These are phyloP conservation scores for Symphodus melops DNA, from an alignment of 2,113 vertebrate species.

Conservation along the genomic window DNA sequence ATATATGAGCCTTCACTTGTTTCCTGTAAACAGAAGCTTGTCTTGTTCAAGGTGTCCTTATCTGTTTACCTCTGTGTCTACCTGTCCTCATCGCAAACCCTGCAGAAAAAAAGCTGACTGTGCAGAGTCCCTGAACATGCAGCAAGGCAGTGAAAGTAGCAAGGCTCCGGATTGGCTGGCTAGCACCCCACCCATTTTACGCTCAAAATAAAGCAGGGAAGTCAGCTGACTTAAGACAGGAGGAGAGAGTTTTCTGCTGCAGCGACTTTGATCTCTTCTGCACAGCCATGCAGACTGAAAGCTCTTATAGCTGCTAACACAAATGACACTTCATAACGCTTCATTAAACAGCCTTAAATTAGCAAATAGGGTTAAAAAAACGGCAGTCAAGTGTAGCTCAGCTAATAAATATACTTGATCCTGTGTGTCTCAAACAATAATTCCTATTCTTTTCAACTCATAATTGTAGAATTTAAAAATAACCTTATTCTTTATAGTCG, in stretches of 20 bases:
- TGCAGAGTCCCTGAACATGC: slow-evolving; percentile 30
- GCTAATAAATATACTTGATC: not conserved
- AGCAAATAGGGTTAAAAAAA: not conserved
- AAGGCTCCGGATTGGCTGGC: slow-evolving; percentile 49
- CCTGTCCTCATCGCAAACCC: slow-evolving; percentile 36
- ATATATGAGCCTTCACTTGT: not conserved
- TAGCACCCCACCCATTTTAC: slow-evolving; percentile 52
- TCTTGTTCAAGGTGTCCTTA: slow-evolving; percentile 39
- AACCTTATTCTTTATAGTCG: no score
- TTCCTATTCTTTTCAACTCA: no score
- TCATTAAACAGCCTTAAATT: not conserved
- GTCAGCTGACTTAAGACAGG: slow-evolving; percentile 27
- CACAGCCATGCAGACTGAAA: not conserved
- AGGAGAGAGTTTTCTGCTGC: not conserved
- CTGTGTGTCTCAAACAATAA: not conserved
- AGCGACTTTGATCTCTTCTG: slow-evolving; percentile 3
- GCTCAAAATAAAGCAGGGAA: not conserved
- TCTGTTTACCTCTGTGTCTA: slow-evolving; percentile 45
- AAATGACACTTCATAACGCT: not conserved
- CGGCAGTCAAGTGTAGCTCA: not conserved
- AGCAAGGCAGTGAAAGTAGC: slow-evolving; percentile 15
- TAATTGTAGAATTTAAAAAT: no score
- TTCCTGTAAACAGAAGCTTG: slow-evolving; percentile 11
- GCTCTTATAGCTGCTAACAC: not conserved
- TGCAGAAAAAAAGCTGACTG: slow-evolving; percentile 44